Base-by-base conservation (phyloP, 2,888 invertebrate genomes). In the Eledona agricola region DNA sequence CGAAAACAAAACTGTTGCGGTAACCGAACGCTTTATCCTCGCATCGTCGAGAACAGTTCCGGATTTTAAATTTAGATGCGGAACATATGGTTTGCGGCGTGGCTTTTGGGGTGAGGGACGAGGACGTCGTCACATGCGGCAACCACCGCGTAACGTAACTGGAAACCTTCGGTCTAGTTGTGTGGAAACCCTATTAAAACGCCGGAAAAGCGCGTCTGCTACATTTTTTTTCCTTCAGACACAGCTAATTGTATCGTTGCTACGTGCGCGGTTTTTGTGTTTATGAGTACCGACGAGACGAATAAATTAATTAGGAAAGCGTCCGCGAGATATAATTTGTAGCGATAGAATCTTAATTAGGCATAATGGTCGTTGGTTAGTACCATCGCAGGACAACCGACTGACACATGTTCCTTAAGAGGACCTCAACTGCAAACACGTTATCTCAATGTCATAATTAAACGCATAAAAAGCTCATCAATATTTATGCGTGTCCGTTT, bases 311-410 rank as follows among this genome's bases (percentile, higher is more conserved):
- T 50, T 45, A 55, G 17, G 16, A 15, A 34, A 32, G 45, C 51
- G 51, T 55, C 46, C 34, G 34, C 12, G 28, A 34, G 32, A 42
- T 28, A 46, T 55, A 55, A 55, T 55, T 55, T 55, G 51, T 55
- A 20, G 47, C 15, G 55, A 55, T 55, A 55, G 47, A 46, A 55
- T 52, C 55, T 55, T 55, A 55, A 55, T 55, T 52, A 51, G 29
- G 4, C 15, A 15, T 52, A 51, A 45, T 37, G 38, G 34, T 25
- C 40, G 42, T 54, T 43, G 28, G 40, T 38, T 40, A 22, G 40
- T 25, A 19, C 23, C 38, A 23, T 38, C 23, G 6, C 23, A 32
- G 25, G 42, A 51, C 32, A 50, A 47, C 23, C 54, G 35, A 43
- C 54, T 38, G 51, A 51, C 55, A 55, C 29, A 34, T 51, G 51